Base-by-base conservation (phyloP, 2,113 vertebrate species). In the Machaerirhynchus nigripectus region DNA sequence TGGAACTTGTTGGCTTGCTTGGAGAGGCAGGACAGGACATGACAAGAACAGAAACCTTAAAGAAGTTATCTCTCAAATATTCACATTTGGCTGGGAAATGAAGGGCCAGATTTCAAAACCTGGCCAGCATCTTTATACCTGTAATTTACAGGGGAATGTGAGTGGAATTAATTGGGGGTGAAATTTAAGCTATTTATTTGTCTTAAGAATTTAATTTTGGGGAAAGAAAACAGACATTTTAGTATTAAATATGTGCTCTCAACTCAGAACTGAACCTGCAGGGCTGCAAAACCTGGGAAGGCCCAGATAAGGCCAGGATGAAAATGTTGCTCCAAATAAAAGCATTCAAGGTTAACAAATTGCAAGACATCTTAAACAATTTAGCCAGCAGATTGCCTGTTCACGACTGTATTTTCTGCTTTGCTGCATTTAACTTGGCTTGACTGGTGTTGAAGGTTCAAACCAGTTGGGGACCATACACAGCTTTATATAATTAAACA, bases 301-400 rank as follows among this genome's bases (percentile, higher is more conserved):
- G 52, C 71, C 85, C 75, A 94, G 85, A 89, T 85, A 93, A 90
- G 64, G 39, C 44, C 47, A 56, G 46, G 64, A 81, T 68, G 79
- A 88, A 95, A 93, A 95, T 10, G 52, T 50, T 95, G 28, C 88
- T 94, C 53, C 79, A 90, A 95, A 93, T 89, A 56, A 87, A 95
- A 89, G 37, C 46, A 13, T 69, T 93, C 86, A 69, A 89, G 88
- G 60, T 93, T 96, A 96, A 91, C 96, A 95, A 97, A 95, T 93
- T 90, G 91, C 77, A 71, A 57, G 57, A 87, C 73, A 78, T 87
- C 76, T 76, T 78, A 59, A 82, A 93, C 95, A 63, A n/a, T 37
- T 70, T 94, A 50, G 53, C 47, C 63, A 91, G 76, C 90, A 88
- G 85, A 86, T 78, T 85, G 79, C 85, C 85, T 44, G 15, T 75